Evolutionary conservation across 2,113 vertebrate genomes (phyloP).

Genomic region (Plecturocebus donacophilus): DNA sequence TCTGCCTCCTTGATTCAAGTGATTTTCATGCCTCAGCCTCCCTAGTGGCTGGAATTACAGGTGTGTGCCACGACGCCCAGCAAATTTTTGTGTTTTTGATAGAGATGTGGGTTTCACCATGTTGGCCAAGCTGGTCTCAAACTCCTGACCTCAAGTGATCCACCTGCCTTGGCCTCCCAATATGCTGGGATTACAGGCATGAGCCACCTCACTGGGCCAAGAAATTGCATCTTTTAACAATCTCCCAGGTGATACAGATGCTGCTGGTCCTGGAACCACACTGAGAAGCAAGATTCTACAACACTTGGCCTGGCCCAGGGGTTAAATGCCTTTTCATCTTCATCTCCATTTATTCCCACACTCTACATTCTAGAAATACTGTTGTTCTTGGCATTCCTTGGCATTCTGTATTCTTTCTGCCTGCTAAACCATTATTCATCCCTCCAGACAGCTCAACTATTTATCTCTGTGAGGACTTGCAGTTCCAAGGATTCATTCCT

Average conservation of each 20-base stretch:
- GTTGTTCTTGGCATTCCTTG: conserved; percentile 45
- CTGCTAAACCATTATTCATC: conserved; percentile 44
- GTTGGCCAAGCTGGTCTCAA: no score
- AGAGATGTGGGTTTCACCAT: no score
- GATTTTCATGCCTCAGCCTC: no score
- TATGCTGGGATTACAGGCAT: no score
- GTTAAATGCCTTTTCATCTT: neutral
- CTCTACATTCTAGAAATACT: conserved; percentile 31
- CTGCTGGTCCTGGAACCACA: neutral
- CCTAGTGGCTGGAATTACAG: no score
- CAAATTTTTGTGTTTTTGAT: no score
- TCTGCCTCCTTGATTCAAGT: no score
- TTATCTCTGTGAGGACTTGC: conserved; percentile 1
- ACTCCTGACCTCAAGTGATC: no score
- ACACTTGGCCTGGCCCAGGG: neutral
- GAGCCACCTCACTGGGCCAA: neutral
- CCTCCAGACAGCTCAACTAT: conserved; percentile 58
- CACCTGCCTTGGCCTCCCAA: no score
- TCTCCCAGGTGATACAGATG: neutral
- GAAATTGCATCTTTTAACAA: neutral
- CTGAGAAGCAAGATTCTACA: neutral
- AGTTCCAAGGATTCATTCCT: neutral
- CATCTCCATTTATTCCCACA: neutral
- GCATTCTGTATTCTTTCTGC: conserved; percentile 28
- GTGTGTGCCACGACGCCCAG: no score